Evolutionary conservation across 2,888 invertebrate genomes (phyloP), one percentile per base, ranked within the genome.

Genomic region (Philereme vetulata): DNA sequence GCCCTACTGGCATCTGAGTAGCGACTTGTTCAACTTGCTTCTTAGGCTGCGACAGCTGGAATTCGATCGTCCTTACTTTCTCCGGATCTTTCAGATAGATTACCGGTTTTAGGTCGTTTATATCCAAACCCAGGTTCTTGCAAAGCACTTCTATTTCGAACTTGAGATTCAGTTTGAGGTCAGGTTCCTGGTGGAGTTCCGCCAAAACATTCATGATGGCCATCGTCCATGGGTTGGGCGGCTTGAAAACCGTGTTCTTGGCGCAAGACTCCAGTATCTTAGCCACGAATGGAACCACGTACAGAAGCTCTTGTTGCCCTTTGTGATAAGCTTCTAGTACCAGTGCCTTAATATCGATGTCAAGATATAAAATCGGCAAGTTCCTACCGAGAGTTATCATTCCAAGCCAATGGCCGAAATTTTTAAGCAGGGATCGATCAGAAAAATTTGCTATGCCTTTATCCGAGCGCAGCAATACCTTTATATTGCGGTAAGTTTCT

Each of bases 111-210:
- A 99, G 81, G 70, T 97, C 96, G 8, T 94, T 90, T 51, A 99
- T 95, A 74, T 98, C 98, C 44, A 99, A 93, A 66, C 94, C 96
- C 11, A 99, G 93, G 74, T 97, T 97, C 88, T 98, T 99, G 88
- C 98, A 99, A 34, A 99, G 93, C 43, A 99, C 99, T 93, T 99
- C 99, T 75, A 99, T 99, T 93, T 99, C 99, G 90, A 99, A 99
- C 92, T 99, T 99, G 21, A 99, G 93, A 88, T 99, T 99, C 21
- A 99, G 91, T 85, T 99, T 99, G 56, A 99, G 93, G 78, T 99
- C 98, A 0, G 96, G 97, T 81, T 99, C 99, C 84, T 98, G 97
- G 83, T 99, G 99, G 42, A 99, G 93, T 88, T 99, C 99, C 0
- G 98, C 98, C 56, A 99, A 89, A 0, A 98, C 98, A 83, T 97